These are phyloP conservation scores for Lagria hirta DNA, from an alignment of 2,888 invertebrate genomes.

Conservation along the genomic window DNA sequence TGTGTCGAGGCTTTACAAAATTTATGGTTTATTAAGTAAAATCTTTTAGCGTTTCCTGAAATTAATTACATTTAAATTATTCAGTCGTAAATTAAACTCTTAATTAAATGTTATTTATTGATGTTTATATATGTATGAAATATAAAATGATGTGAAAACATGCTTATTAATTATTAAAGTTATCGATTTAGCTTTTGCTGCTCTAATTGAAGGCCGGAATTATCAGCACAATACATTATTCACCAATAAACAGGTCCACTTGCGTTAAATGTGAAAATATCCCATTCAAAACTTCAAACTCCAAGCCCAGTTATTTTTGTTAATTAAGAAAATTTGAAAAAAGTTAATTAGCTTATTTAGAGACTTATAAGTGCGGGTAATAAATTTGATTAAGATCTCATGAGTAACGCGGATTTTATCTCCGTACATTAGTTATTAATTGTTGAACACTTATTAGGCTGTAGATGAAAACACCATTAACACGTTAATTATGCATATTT, in stretches of 20 bases:
- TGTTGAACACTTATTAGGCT: too few species aligned
- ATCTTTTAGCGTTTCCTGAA: constrained; percentile 21
- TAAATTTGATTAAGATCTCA: too few species aligned
- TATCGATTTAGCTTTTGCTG: constrained; percentile 21
- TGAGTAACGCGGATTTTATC: too few species aligned
- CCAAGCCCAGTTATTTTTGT: constrained; percentile 11
- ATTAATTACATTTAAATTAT: constrained; percentile 30
- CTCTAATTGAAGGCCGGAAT: constrained; percentile 27
- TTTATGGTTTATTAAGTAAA: constrained; percentile 36
- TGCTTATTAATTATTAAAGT: constrained; percentile 25
- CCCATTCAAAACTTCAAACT: too few species aligned
- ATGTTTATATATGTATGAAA: constrained; percentile 25
- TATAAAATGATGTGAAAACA: constrained; percentile 25
- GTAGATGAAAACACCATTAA: too few species aligned
- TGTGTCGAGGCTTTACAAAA: too few species aligned
- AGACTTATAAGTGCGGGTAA: too few species aligned
- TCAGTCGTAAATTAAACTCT: constrained; percentile 29
- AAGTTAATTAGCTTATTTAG: too few species aligned
- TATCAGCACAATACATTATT: constrained; percentile 23
- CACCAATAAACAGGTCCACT: too few species aligned
- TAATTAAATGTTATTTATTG: constrained; percentile 33
- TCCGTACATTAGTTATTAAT: too few species aligned
- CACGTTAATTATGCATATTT: too few species aligned
- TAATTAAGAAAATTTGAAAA: constrained; percentile 23
- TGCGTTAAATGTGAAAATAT: too few species aligned